phyloP scores from a whole-genome alignment of 2,888 invertebrate genomes.

The Drosophila bunnanda region DNA sequence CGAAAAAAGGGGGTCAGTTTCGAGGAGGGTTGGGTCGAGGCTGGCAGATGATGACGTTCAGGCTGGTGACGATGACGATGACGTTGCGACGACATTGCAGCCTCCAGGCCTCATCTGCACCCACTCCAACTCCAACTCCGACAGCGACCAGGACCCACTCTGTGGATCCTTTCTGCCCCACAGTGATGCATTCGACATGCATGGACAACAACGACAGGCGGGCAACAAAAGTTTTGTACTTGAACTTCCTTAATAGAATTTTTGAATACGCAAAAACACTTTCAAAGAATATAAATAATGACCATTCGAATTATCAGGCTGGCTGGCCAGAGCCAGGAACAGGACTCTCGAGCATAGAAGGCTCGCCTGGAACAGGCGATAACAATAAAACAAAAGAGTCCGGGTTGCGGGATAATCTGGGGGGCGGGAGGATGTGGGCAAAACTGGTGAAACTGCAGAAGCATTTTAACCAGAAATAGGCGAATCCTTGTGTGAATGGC shows the following conservation, averaged over 20 bases:
- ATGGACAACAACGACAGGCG: slow-evolving; percentile 58
- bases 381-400: slow-evolving; percentile 70
- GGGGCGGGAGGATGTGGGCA: background rate
- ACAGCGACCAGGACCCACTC: slow-evolving; percentile 14
- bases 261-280: slow-evolving; percentile 84
- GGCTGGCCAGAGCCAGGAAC: slow-evolving; percentile 29
- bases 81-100: slow-evolving; percentile 64
- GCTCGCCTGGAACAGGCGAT: slow-evolving; percentile 45
- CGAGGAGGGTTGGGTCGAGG: background rate
- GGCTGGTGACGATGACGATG: slow-evolving; percentile 53
- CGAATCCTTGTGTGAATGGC: slow-evolving; percentile 26
- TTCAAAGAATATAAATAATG: slow-evolving; percentile 84
- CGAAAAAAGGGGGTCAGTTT: slow-evolving; percentile 11
- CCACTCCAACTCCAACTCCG: slow-evolving; percentile 27
- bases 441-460: slow-evolving; percentile 7
- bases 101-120: slow-evolving; percentile 34
- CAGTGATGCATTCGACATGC: slow-evolving; percentile 75
- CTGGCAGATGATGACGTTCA: slow-evolving; percentile 37
- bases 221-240: slow-evolving; percentile 69
- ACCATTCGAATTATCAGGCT: slow-evolving; percentile 82
- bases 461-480: slow-evolving; percentile 14
- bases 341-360: slow-evolving; percentile 5
- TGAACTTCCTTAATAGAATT: slow-evolving; percentile 84
- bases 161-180: slow-evolving; percentile 16
- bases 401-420: slow-evolving; percentile 1